These are phyloP conservation scores for Drosophila bocqueti DNA, from an alignment of 1,140 invertebrate genomes.

Conservation along the genomic window DNA sequence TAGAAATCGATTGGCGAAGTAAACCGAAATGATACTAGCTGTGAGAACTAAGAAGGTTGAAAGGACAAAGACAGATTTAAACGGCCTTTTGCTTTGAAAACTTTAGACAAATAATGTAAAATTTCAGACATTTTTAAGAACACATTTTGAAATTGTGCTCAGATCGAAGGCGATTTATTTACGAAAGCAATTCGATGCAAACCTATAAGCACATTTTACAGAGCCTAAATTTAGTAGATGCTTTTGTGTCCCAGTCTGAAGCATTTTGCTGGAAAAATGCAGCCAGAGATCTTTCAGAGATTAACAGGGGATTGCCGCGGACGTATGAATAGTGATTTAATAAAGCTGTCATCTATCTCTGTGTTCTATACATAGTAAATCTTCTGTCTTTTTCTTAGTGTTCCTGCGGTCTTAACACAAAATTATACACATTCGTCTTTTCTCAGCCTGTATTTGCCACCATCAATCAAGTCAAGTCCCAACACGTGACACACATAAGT, in stretches of 20 bases:
- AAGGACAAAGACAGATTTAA: not conserved
- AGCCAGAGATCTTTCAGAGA: not conserved
- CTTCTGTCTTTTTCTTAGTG: constrained; percentile 6
- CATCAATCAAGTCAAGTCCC: constrained; percentile 27
- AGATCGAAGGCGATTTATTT: not conserved
- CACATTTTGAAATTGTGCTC: not conserved
- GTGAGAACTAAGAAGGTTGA: constrained; percentile 46
- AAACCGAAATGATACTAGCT: constrained; percentile 8
- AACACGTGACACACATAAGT: constrained; percentile 74
- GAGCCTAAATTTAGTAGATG: constrained; percentile 52
- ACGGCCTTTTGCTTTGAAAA: not conserved
- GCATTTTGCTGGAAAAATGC: not conserved
- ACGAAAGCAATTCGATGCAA: not conserved
- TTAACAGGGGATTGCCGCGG: not conserved
- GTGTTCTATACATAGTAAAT: constrained; percentile 1
- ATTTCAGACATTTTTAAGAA: not conserved
- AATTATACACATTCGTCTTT: constrained; percentile 37
- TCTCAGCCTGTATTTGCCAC: constrained; percentile 41
- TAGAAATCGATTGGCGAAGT: constrained; percentile 1
- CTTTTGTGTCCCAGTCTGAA: constrained; percentile 14
- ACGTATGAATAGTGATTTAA: not conserved
- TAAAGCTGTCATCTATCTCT: not conserved
- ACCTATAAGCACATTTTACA: constrained; percentile 64
- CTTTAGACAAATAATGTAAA: not conserved
- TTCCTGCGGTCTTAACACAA: constrained; percentile 29